These are phyloP conservation scores for Rallus crepitans DNA, from an alignment of 2,797 vertebrate genomes.

Conservation along the genomic window DNA sequence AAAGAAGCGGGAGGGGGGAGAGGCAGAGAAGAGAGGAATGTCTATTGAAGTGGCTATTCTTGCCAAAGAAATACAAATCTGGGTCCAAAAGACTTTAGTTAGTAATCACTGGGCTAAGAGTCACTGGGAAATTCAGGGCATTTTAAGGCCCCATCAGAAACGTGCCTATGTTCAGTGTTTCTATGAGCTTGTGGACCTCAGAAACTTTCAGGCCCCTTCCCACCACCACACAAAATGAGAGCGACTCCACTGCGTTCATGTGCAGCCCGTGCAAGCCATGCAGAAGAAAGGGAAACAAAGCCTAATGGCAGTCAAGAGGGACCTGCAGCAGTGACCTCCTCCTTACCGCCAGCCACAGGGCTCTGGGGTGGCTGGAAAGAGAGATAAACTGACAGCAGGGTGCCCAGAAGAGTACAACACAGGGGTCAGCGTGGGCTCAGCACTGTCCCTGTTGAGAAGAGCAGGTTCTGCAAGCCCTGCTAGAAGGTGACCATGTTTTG, in stretches of 20 bases:
- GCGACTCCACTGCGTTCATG: not conserved
- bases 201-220: not conserved
- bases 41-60: not conserved
- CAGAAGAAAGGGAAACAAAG: slow-evolving; percentile 61
- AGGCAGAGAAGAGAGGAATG: not conserved
- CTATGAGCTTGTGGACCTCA: not conserved
- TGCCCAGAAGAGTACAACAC: not conserved
- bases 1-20: not conserved
- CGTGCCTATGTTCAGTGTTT: not conserved
- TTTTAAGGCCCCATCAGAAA: not conserved
- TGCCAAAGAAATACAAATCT: not conserved
- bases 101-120: not conserved
- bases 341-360: not conserved
- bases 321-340: not conserved
- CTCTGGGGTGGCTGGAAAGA: not conserved
- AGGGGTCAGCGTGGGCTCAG: not conserved
- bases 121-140: not conserved
- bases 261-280: slow-evolving; percentile 34
- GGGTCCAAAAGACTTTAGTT: not conserved
- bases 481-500: not conserved
- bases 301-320: not conserved
- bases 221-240: not conserved
- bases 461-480: not conserved
- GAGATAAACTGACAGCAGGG: not conserved
- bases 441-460: not conserved